Base-by-base conservation (phyloP, 2,797 vertebrate genomes). In the Sphaeramia orbicularis region DNA sequence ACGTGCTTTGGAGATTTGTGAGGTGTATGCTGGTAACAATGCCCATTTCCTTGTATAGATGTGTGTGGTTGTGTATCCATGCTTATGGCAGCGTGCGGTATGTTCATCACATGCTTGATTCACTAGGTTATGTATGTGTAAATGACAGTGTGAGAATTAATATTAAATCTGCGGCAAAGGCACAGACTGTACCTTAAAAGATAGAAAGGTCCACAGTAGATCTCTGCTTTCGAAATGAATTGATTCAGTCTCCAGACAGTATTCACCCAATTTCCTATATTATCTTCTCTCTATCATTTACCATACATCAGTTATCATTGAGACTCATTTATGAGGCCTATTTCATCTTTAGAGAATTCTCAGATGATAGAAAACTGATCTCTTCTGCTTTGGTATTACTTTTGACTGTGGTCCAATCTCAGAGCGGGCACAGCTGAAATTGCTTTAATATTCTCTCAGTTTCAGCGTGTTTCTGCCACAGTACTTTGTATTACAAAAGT, bases 301-400 rank as follows among this genome's bases (percentile, higher is more conserved):
- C 83, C 77, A 84, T 88, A 90, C 83, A 92, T 86, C 88, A 84
- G 82, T 87, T 91, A 92, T 92, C 88, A 86, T 86, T 87, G 81
- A 85, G 86, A 85, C 86, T 91, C 90, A 85, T 91, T 93, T 88
- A 89, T 86, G 90, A 88, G 76, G 71, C 77, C 90, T 52, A 87
- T 90, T 89, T 89, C 86, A 90, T 90, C 89, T 91, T 76, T 77
- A 76, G 80, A 83, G 77, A 89, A 81, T 85, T 88, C 75, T 84
- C 74, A 86, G 82, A 87, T 89, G 88, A 91, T 90, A 85, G 86
- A 87, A 91, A 91, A 90, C 89, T 89, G 87, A 91, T 91, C 89
- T 91, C 81, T 89, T 88, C 83, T 90, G 86, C 88, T 81, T 78
- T 74, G 69, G 84, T 84, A 91, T 91, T 90, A 91, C 83, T 87